Evolutionary conservation across 2,888 invertebrate species (phyloP).

Genomic region (Malacosoma neustria): DNA sequence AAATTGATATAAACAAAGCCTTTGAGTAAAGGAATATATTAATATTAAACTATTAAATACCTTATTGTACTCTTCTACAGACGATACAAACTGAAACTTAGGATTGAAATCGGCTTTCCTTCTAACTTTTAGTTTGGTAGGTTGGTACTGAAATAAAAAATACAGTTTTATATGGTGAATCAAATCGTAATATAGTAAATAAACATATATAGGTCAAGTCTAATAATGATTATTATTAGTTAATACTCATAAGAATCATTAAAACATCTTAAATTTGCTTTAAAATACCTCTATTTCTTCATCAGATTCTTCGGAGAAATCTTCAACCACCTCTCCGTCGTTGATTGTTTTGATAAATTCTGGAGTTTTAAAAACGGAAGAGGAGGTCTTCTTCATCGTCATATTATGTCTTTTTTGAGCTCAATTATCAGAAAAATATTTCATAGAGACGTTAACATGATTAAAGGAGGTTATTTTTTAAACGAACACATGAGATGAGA

Average conservation of each 20-base stretch:
- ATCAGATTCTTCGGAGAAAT: conserved; percentile 87
- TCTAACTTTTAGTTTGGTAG: conserved; percentile 83
- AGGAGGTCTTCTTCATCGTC: no score
- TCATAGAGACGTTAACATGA: no score
- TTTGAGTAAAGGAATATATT: no score
- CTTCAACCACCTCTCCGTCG: conserved; percentile 86
- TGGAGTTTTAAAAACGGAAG: no score
- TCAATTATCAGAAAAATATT: no score
- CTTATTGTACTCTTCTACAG: conserved; percentile 85
- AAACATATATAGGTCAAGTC: background rate
- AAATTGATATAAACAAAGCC: no score
- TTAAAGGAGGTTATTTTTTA: no score
- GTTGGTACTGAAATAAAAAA: conserved; percentile 81
- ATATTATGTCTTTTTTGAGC: no score
- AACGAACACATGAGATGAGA: no score
- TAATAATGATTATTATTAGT: background rate
- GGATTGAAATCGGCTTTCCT: conserved; percentile 84
- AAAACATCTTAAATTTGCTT: background rate
- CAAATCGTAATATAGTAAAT: conserved; percentile 9
- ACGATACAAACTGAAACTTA: conserved; percentile 87
- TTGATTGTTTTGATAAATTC: conserved; percentile 88
- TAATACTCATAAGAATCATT: background rate
- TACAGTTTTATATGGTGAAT: background rate
- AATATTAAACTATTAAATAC: conserved; percentile 23
- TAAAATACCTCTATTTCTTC: conserved; percentile 82